Conservation (phyloP, 2,113 vertebrate species). For the Phalacrocorax carbo region DNA sequence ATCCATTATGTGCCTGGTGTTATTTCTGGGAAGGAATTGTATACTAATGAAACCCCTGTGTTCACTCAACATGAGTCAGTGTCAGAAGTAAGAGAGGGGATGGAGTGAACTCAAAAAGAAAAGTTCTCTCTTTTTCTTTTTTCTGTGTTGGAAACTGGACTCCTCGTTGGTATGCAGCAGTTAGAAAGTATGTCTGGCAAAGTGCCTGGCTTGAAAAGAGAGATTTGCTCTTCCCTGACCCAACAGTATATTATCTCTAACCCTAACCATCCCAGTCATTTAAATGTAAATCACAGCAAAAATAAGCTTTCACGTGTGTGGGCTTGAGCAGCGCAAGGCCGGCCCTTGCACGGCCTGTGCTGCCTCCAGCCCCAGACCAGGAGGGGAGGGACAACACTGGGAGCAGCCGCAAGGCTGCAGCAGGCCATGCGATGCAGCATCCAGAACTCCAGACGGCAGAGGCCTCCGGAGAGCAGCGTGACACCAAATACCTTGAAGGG, state of each 20-base stretch:
- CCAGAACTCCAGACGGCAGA: not conserved
- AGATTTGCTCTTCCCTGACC: constrained; percentile 38
- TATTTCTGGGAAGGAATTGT: constrained; percentile 1
- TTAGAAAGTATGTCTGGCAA: constrained; percentile 23
- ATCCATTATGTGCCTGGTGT: not conserved
- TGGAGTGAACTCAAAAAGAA: not conserved
- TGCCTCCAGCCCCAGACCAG: not conserved
- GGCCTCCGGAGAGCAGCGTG: not conserved
- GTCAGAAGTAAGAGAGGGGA: not conserved
- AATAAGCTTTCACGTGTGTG: not conserved
- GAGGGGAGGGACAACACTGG: not conserved
- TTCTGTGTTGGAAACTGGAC: not conserved
- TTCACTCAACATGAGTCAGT: not conserved
- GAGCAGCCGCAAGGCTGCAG: not conserved
- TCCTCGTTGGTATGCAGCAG: constrained; percentile 20
- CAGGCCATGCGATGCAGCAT: fast-evolving
- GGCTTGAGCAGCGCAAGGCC: not conserved
- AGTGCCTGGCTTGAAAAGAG: constrained; percentile 38
- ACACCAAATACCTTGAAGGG: fast-evolving
- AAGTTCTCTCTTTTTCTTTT: not conserved
- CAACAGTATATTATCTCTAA: constrained; percentile 47
- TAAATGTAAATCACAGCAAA: constrained; percentile 46
- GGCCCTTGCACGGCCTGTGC: not conserved
- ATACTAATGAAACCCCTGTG: not conserved
- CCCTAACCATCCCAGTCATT: constrained; percentile 18